A percentile compares a stretch with the other conserved stretches of the same genome.
These are phyloP conservation scores for Sclerodermus sp. DNA, from an alignment of 2,888 invertebrate species.

Conservation along the genomic window DNA sequence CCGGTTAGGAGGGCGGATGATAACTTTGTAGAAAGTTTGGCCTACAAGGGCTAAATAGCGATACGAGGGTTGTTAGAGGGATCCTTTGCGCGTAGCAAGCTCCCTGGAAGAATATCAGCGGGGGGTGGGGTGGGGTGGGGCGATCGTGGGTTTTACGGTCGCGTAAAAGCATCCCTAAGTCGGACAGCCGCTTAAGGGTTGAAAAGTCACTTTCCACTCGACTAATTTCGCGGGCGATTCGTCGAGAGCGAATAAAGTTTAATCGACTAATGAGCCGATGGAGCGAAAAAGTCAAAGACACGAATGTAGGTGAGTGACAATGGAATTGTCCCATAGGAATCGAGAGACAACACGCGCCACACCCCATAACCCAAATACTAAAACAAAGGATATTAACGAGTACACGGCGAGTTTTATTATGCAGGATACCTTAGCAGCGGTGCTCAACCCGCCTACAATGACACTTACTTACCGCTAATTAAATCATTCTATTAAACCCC, in stretches of 20 bases:
- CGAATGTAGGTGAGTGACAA: constrained; percentile 24
- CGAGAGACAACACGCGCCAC: constrained; percentile 24
- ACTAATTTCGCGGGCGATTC: no score
- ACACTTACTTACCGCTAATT: constrained; percentile 2
- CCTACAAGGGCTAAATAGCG: no score
- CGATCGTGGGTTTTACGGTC: not conserved
- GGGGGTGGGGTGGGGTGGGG: no score
- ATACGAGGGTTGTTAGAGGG: no score
- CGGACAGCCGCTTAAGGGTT: no score
- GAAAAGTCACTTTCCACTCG: no score
- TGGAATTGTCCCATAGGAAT: constrained; percentile 26
- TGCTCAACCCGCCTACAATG: not conserved
- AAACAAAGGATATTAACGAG: constrained; percentile 5
- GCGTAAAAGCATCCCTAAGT: no score
- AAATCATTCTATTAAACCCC: not conserved
- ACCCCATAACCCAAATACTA: constrained; percentile 38
- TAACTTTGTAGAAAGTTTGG: no score
- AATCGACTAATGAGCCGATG: constrained; percentile 12
- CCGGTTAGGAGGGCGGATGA: no score
- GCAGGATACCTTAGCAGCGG: no score
- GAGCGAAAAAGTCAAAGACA: constrained; percentile 16
- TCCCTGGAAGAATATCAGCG: no score
- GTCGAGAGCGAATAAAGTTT: constrained; percentile 27
- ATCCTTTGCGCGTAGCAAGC: no score
- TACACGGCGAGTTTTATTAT: not conserved